Evolutionary conservation across 2,797 vertebrate genomes (phyloP).

Genomic region (Cossypha niveicapilla): DNA sequence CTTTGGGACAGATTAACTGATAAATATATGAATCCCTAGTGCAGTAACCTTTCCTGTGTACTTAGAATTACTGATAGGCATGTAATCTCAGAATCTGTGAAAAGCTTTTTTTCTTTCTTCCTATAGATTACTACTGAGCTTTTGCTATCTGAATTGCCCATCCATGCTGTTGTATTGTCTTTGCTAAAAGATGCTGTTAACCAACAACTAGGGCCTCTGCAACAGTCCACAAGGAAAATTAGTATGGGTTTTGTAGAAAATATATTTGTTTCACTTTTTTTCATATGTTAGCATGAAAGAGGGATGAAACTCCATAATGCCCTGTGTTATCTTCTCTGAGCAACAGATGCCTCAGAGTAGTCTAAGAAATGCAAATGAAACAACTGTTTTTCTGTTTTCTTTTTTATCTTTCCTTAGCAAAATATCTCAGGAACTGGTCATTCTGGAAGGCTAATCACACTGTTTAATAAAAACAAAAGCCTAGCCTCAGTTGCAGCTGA

Average conservation of each 20-base stretch:
- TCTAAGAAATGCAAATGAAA: background rate
- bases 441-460: background rate
- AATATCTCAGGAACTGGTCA: background rate
- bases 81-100: background rate
- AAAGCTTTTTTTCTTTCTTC: background rate
- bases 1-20: constrained; percentile 66
- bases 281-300: background rate
- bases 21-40: constrained; percentile 41
- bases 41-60: constrained; percentile 28
- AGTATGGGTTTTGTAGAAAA: background rate
- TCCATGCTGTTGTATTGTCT: background rate
- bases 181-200: background rate
- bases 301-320: background rate
- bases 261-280: background rate
- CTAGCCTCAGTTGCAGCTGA: background rate
- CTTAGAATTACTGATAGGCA: constrained; percentile 11
- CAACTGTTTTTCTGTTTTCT: background rate
- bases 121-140: background rate
- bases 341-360: background rate
- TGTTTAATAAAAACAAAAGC: background rate
- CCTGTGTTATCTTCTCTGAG: background rate
- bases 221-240: background rate
- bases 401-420: background rate
- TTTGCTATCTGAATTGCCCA: background rate
- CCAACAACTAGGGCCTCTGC: background rate